A percentile compares a stretch with the other conserved stretches of the same genome.
Evolutionary conservation across 1,140 invertebrate genomes (phyloP).

Genomic region (Anoplophora glabripennis): DNA sequence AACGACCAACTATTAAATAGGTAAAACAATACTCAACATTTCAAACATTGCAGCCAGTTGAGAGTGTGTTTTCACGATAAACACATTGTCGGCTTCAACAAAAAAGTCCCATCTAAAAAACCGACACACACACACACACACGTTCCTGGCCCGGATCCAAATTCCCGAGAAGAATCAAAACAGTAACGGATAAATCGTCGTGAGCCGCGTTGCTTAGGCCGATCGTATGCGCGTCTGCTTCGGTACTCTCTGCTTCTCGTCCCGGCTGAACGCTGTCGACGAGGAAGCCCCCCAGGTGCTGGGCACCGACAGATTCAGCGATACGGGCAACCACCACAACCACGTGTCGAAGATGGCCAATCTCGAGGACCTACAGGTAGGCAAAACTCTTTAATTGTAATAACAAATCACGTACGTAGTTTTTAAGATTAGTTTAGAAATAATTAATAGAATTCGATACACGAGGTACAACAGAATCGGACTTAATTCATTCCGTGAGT

Average conservation of each 20-base stretch:
- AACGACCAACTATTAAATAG: no score
- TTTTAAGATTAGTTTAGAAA: neutral
- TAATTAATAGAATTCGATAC: no score
- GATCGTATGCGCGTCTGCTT: slow-evolving; percentile 80
- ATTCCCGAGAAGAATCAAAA: no score
- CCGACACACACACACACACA: no score
- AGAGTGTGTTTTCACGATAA: no score
- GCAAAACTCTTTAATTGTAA: neutral
- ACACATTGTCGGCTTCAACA: no score
- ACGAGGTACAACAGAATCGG: no score
- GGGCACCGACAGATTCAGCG: slow-evolving; percentile 31
- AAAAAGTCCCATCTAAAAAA: no score
- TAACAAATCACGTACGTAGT: neutral
- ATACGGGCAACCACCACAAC: slow-evolving; percentile 45
- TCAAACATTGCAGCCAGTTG: no score
- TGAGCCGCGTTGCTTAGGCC: slow-evolving; percentile 1
- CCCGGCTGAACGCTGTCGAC: slow-evolving; percentile 75
- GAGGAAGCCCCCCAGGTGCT: slow-evolving; percentile 54
- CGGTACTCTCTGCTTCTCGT: slow-evolving; percentile 80
- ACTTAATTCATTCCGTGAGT: no score
- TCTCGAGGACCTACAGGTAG: slow-evolving; percentile 15
- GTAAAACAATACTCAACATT: no score
- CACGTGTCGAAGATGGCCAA: slow-evolving; percentile 23
- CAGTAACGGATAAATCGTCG: neutral
- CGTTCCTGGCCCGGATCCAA: no score